phyloP scores from a whole-genome alignment of 2,113 vertebrate genomes.

The Pelmatolapia mariae region DNA sequence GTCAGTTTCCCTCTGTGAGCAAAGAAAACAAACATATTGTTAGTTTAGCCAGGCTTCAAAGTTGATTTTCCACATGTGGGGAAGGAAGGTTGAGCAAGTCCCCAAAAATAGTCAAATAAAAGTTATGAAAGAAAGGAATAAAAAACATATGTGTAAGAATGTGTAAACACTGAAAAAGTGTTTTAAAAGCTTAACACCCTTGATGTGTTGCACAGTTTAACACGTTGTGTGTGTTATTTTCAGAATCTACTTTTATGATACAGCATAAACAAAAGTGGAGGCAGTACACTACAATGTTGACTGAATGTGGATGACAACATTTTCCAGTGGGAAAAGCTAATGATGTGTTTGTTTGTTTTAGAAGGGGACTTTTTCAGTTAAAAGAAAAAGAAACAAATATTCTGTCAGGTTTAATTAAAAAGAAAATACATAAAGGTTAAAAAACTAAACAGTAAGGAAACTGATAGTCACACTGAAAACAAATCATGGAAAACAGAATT shows the following conservation, averaged over 20 bases:
- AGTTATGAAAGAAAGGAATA: background rate
- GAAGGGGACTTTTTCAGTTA: background rate
- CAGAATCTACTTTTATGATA: background rate
- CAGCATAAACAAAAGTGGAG: background rate
- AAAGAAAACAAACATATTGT: background rate
- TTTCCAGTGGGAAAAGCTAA: background rate
- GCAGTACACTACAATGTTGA: background rate
- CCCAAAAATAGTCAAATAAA: background rate
- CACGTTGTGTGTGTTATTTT: background rate
- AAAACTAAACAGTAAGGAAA: background rate
- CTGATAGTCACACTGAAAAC: background rate
- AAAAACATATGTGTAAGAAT: background rate
- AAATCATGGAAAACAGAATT: background rate
- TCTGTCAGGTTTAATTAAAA: background rate
- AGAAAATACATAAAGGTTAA: background rate
- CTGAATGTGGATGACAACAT: background rate
- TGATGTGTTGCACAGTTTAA: background rate
- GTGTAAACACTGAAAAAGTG: background rate
- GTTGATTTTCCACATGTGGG: background rate
- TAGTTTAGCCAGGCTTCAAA: background rate
- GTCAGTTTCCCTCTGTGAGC: background rate
- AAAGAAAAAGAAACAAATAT: background rate
- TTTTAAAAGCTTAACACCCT: background rate
- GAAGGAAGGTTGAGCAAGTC: background rate
- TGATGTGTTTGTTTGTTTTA: background rate